Evolutionary conservation across 2,888 invertebrate genomes (phyloP), one percentile per base, ranked within the genome.

Genomic region (Acanthacorydalis orientalis): DNA sequence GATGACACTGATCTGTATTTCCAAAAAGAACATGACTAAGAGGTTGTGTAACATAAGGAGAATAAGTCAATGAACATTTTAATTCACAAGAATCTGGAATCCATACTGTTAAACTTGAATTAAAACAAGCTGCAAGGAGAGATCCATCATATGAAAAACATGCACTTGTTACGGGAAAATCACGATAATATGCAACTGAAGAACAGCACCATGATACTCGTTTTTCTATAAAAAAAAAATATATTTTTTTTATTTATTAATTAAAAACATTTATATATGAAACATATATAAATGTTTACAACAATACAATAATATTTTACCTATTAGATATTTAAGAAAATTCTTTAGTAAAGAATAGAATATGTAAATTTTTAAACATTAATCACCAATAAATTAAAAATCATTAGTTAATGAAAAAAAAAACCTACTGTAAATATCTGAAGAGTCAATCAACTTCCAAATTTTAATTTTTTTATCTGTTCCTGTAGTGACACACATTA

Each of bases 61-160:
- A 60, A 53, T 73, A 68, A 8, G 68, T 62, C 38, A 82, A 60
- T 2, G 74, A 73, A 46, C 73, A 70, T 56, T 75, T 73, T n/a
- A 80, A 56, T 44, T 72, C 67, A 49, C 73, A 68, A 1, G 67
- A 67, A 42, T 75, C 73, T 0, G 80, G 73, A 51, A 73, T 70
- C 78, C 84, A 88, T 23, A 83, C 62, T 1, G 85, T 86, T 42
- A 85, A 60, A 8, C 73, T 71, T 16, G 74, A 67, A 31, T 70
- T 76, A 64, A 80, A 87, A 9, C 75, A 76, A 11, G 81, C 78
- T 6, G 78, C 83, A 39, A 88, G 58, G 23, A 86, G 60, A 1
- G 86, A 83, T n/a, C 84, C 84, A 62, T 88, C 87, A 49, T 72
- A 68, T 1, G 83, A 79, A 63, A 86, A 86, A 41, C 72, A 72